Evolutionary conservation across 2,888 invertebrate genomes (phyloP).

Genomic region (Leptopilina myrica): DNA sequence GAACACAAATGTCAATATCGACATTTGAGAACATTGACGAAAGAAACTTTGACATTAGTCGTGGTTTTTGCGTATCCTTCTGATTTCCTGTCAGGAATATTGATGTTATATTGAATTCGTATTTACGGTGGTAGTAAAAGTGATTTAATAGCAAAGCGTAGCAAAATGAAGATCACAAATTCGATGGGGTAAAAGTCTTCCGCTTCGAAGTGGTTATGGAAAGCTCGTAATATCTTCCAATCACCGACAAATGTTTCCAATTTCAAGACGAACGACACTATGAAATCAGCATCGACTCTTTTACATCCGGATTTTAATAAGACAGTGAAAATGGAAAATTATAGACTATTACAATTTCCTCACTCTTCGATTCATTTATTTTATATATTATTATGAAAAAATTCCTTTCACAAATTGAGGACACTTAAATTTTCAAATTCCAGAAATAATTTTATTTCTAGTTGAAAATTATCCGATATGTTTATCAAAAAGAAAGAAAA

Average conservation of each 20-base stretch:
- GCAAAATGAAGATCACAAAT: slow-evolving; percentile 42
- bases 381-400: not conserved
- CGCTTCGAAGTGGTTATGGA: slow-evolving; percentile 52
- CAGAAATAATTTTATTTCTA: too few species aligned
- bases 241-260: slow-evolving; percentile 67
- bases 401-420: not conserved
- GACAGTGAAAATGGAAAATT: slow-evolving; percentile 30
- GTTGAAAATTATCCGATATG: not conserved
- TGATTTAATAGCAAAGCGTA: slow-evolving; percentile 58
- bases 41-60: slow-evolving; percentile 30
- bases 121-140: slow-evolving; percentile 56
- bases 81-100: slow-evolving; percentile 61
- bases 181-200: slow-evolving; percentile 51
- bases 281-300: slow-evolving; percentile 21
- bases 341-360: slow-evolving; percentile 4
- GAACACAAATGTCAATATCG: slow-evolving; percentile 14
- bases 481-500: not conserved
- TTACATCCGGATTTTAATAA: slow-evolving; percentile 24
- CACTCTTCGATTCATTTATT: not conserved
- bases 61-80: slow-evolving; percentile 45
- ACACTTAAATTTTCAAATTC: too few species aligned
- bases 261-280: slow-evolving; percentile 53
- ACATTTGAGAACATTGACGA: not conserved
- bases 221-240: slow-evolving; percentile 66
- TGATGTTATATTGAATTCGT: slow-evolving; percentile 65